These are phyloP conservation scores for Anniella stebbinsi DNA, from an alignment of 2,797 vertebrate genomes.

Conservation along the genomic window DNA sequence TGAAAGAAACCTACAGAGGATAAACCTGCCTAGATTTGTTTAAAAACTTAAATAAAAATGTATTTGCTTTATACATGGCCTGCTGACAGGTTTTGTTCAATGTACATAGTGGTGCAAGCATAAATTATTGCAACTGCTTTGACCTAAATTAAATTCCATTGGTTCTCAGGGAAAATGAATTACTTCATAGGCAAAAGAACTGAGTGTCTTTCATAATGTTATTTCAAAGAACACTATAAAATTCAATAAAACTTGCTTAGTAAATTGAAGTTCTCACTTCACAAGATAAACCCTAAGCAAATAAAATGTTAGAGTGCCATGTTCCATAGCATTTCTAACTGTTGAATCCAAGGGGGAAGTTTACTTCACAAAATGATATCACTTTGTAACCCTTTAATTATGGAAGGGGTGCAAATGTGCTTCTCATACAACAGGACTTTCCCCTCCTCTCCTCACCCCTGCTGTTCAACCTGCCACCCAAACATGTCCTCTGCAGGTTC, in stretches of 20 bases:
- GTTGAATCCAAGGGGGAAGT: not conserved
- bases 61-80: slow-evolving; percentile 22
- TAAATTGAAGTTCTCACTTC: not conserved
- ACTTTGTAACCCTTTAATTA: not conserved
- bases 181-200: not conserved
- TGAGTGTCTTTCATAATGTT: not conserved
- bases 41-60: slow-evolving; percentile 43
- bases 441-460: not conserved
- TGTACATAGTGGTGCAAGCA: not conserved
- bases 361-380: not conserved
- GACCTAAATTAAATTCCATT: slow-evolving; percentile 29
- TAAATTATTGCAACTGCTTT: slow-evolving; percentile 36
- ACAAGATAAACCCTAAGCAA: slow-evolving; percentile 34
- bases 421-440: not conserved
- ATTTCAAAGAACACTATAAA: slow-evolving; percentile 16
- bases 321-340: not conserved
- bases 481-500: not conserved
- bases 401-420: not conserved
- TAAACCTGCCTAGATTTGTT: slow-evolving; percentile 38
- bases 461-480: not conserved
- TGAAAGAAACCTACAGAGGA: slow-evolving; percentile 34
- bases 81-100: slow-evolving; percentile 39
- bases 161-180: not conserved
- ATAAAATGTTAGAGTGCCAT: not conserved
- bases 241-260: slow-evolving; percentile 18